Evolutionary conservation across 1,140 invertebrate species (phyloP), one percentile per base, ranked within the genome.

Genomic region (Diabrotica undecimpunctata): DNA sequence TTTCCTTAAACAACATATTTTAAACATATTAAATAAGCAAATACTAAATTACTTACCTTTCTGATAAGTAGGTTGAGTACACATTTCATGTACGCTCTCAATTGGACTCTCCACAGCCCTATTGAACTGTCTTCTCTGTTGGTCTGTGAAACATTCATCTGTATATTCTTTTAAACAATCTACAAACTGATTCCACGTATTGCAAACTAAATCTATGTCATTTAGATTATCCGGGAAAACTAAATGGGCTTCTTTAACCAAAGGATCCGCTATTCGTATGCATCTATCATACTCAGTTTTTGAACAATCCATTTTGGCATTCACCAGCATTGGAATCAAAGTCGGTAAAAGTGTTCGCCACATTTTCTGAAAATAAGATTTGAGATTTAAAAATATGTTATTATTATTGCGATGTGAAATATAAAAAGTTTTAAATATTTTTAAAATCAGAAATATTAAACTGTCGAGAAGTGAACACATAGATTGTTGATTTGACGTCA

Each of bases 221-320:
- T 79, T 78, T 70, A 84, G 78, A 65, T 86, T 86, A 66, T 86
- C 84, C 5, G 85, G 85, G 66, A 86, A 85, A 37, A 86, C 82
- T 5, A 85, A 74, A 71, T 83, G 81, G 2, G 84, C 80, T 67
- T 86, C 83, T 68, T 83, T 83, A 5, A 86, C 73, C 37, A 86
- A 73, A 6, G 85, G 85, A 74, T 86, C 84, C 5, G 83, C 84
- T 13, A 85, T 73, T 12, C 78, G 70, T 0, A 83, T 78, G 64
- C 85, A 86, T 74, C 78, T 78, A 38, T 83, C 80, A 62, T 85
- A 82, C 59, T 84, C 83, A 41, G 81, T 77, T 66, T 77, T 80
- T 4, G 79, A 79, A 66, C 85, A 86, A 51, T 81, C 77, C 39
- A 59, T 12, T 50, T 60, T 67, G 7, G 59, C 55, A 5, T 38